Evolutionary conservation across 2,797 vertebrate genomes (phyloP).

Genomic region (Triplophysa yarkandensis): DNA sequence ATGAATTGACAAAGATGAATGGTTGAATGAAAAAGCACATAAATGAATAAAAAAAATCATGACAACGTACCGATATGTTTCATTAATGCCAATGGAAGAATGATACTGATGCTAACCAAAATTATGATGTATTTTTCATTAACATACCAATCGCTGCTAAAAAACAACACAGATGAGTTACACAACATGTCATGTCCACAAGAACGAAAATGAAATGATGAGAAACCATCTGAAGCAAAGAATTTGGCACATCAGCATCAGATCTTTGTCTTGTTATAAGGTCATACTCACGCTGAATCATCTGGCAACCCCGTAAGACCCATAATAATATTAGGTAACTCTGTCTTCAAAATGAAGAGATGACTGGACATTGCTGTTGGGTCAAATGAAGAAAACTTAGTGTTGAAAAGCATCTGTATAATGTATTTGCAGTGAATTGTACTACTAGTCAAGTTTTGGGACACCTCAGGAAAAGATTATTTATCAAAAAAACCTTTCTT

Average conservation of each 20-base stretch:
- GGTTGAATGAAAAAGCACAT: background rate
- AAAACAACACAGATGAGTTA: too few relatives aligned
- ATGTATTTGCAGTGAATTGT: too few relatives aligned
- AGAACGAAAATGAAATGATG: too few relatives aligned
- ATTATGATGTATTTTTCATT: slow-evolving; percentile 88
- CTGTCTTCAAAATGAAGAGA: slow-evolving; percentile 86
- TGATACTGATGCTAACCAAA: slow-evolving; percentile 80
- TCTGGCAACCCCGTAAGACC: slow-evolving; percentile 68
- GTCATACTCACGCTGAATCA: slow-evolving; percentile 69
- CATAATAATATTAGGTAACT: slow-evolving; percentile 82
- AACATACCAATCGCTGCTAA: slow-evolving; percentile 84
- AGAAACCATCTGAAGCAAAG: too few relatives aligned
- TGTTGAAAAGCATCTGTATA: background rate
- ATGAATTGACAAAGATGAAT: background rate
- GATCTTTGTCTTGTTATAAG: background rate
- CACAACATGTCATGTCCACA: background rate
- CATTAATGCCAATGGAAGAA: slow-evolving; percentile 90
- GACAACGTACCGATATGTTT: slow-evolving; percentile 86
- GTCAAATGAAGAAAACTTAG: slow-evolving; percentile 19
- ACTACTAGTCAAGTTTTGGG: too few relatives aligned
- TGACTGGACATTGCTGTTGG: slow-evolving; percentile 85
- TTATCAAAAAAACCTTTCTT: too few relatives aligned
- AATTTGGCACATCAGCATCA: background rate
- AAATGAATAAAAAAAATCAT: background rate
- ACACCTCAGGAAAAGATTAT: too few relatives aligned